These are phyloP conservation scores for Syrrhaptes paradoxus DNA, from an alignment of 2,113 vertebrate species.

Conservation along the genomic window DNA sequence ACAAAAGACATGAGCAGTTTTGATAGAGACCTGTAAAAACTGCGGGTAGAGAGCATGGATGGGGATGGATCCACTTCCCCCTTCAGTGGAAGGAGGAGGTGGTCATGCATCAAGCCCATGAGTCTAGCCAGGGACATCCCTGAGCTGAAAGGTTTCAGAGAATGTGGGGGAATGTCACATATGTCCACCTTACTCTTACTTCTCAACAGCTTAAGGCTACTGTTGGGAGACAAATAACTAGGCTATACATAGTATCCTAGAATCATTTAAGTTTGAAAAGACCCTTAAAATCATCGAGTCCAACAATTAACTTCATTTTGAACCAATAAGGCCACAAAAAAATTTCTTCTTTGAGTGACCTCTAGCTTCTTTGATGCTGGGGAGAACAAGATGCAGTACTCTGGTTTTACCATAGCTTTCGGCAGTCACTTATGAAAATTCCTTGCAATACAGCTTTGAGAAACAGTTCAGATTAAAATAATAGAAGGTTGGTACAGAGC, in stretches of 20 bases:
- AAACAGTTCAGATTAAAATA: background rate
- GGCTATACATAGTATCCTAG: background rate
- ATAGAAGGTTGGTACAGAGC: background rate
- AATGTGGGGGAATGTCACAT: background rate
- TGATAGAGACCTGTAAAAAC: background rate
- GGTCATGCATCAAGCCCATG: fast-evolving
- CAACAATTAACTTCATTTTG: background rate
- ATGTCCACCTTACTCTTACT: background rate
- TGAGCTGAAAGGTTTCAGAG: background rate
- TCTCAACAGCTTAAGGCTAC: background rate
- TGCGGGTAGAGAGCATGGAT: background rate
- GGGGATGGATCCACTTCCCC: background rate
- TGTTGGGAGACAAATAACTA: background rate
- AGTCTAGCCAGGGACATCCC: background rate
- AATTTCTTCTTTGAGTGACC: background rate
- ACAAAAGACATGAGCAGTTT: background rate
- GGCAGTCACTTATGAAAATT: background rate
- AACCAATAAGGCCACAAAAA: background rate
- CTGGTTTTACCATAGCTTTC: background rate
- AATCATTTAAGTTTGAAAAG: no score
- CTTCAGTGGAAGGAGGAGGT: background rate
- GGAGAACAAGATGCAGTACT: background rate
- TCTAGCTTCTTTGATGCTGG: background rate
- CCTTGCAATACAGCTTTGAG: background rate
- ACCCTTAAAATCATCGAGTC: no score